These are phyloP conservation scores for Novumbra hubbsi DNA, from an alignment of 2,797 vertebrate genomes.

Conservation along the genomic window DNA sequence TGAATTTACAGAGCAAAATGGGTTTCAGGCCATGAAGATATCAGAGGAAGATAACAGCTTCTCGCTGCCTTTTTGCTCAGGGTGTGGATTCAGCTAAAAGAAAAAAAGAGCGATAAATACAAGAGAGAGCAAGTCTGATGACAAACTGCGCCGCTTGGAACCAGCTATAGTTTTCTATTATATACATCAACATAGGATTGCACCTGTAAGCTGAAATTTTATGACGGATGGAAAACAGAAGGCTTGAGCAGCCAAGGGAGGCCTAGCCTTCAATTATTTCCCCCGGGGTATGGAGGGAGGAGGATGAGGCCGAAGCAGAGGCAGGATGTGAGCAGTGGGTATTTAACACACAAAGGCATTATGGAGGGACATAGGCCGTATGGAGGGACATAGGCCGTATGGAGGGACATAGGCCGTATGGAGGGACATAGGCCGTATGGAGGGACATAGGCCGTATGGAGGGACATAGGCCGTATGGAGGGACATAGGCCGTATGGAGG, in stretches of 20 bases:
- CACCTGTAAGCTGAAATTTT: conserved; percentile 27
- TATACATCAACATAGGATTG: conserved; percentile 22
- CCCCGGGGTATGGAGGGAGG: conserved; percentile 8
- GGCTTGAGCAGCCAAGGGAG: conserved; percentile 16
- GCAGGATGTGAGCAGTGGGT: background rate
- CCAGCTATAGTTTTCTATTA: conserved; percentile 8
- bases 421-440: no score
- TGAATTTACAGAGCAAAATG: background rate
- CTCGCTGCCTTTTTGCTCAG: background rate
- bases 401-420: no score
- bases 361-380: background rate
- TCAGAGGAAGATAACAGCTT: background rate
- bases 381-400: no score
- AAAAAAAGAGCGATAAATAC: background rate
- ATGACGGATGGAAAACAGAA: conserved; percentile 14
- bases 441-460: no score
- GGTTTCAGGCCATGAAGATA: background rate
- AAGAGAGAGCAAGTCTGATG: conserved; percentile 5
- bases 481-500: no score
- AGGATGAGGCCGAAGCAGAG: background rate
- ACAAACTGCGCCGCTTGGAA: background rate
- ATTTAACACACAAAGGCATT: background rate
- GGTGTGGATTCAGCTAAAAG: background rate
- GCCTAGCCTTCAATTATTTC: conserved; percentile 25
- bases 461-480: no score